A percentile compares a stretch with the other conserved stretches of the same genome.
Evolutionary conservation across 2,888 invertebrate genomes (phyloP).

Genomic region (Watsonalla binaria): DNA sequence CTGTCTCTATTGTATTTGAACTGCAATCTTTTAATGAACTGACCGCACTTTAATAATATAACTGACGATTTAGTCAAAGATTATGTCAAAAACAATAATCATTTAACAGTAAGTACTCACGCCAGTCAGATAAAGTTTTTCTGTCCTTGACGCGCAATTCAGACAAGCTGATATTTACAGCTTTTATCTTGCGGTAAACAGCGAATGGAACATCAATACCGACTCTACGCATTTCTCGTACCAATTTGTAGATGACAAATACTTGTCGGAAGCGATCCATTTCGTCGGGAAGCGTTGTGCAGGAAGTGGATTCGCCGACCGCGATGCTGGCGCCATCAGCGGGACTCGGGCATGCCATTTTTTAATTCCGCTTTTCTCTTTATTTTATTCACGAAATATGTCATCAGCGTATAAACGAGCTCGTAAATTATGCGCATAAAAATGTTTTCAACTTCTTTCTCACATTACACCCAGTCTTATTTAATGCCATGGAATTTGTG

Average conservation of each 20-base stretch:
- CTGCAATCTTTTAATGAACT: too few species aligned
- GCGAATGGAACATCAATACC: conserved; percentile 5
- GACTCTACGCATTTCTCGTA: conserved; percentile 29
- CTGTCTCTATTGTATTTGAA: too few species aligned
- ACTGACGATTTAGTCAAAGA: too few species aligned
- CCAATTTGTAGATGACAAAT: conserved; percentile 72
- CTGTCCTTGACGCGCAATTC: too few species aligned
- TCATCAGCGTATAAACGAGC: neutral
- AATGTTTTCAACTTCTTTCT: neutral
- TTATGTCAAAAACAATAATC: too few species aligned
- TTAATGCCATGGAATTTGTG: too few species aligned
- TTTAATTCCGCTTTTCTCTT: conserved; percentile 9
- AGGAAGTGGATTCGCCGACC: conserved; percentile 76
- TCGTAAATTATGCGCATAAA: neutral
- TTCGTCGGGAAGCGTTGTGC: conserved; percentile 71
- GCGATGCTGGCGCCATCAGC: conserved; percentile 51
- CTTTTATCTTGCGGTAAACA: neutral
- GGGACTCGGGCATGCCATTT: conserved; percentile 48
- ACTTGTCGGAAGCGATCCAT: conserved; percentile 76
- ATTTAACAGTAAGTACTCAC: too few species aligned
- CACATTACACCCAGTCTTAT: neutral
- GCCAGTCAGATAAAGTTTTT: too few species aligned
- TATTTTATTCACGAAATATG: conserved; percentile 10
- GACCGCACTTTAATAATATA: too few species aligned
- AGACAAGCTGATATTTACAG: too few species aligned